These are phyloP conservation scores for Notodonta ziczac DNA, from an alignment of 2,888 invertebrate species.

Conservation along the genomic window DNA sequence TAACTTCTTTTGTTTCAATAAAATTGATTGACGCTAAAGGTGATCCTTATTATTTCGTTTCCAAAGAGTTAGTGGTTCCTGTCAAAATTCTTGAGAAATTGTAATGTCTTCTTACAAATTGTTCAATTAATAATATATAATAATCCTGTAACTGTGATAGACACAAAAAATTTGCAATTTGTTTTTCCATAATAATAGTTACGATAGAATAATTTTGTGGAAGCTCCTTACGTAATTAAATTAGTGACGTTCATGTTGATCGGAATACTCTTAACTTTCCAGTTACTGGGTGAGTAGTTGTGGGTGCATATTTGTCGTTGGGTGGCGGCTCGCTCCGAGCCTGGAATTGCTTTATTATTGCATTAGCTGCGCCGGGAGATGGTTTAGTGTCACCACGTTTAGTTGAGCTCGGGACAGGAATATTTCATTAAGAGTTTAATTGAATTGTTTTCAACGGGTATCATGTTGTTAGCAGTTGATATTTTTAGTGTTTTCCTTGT, in stretches of 20 bases:
- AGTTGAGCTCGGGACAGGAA: background rate
- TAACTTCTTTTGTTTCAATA: background rate
- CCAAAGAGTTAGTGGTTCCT: too few species aligned
- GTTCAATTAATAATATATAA: too few species aligned
- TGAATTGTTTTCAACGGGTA: background rate
- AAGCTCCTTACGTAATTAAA: too few species aligned
- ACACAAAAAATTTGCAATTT: too few species aligned
- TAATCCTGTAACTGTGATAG: too few species aligned
- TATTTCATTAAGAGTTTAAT: background rate
- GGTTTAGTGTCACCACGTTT: conserved; percentile 36
- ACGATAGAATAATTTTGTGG: too few species aligned
- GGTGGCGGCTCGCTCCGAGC: conserved; percentile 30
- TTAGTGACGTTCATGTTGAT: too few species aligned
- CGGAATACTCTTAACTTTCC: conserved; percentile 7
- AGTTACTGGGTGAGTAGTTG: conserved; percentile 14
- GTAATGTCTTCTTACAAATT: too few species aligned
- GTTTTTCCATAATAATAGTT: too few species aligned
- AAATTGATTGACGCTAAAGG: background rate
- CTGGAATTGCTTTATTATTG: conserved; percentile 75
- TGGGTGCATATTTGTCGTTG: conserved; percentile 29
- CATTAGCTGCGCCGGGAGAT: conserved; percentile 58
- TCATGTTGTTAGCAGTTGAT: background rate
- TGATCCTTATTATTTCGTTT: background rate
- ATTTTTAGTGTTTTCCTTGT: too few species aligned
- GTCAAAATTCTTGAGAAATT: too few species aligned